A percentile compares a stretch with the other conserved stretches of the same genome.
phyloP scores from a whole-genome alignment of 2,888 invertebrate genomes.

The Eugnorisma glareosa region DNA sequence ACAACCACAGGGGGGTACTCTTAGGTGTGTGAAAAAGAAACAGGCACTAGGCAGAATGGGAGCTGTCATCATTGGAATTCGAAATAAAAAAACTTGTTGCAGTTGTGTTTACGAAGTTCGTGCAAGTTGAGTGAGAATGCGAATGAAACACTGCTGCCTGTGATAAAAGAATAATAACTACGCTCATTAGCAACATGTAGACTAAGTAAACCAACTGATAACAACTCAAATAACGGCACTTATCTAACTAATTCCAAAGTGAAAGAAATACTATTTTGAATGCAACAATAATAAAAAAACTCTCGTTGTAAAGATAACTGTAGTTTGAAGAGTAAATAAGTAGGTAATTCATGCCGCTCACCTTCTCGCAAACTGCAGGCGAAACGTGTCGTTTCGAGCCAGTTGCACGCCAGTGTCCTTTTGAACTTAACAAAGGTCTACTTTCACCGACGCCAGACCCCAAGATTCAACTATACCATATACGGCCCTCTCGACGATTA shows the following conservation, averaged over 20 bases:
- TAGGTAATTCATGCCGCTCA: constrained; percentile 86
- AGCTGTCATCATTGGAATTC: neutral
- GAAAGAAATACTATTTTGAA: constrained; percentile 73
- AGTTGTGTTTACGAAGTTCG: constrained; percentile 51
- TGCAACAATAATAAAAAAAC: constrained; percentile 72
- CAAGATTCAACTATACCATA: constrained; percentile 85
- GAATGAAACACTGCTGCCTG: constrained; percentile 12
- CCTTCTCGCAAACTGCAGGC: constrained; percentile 86
- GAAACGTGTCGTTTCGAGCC: constrained; percentile 85
- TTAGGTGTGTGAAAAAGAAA: neutral
- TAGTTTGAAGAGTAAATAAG: constrained; percentile 80
- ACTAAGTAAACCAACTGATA: constrained; percentile 62
- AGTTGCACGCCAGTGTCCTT: constrained; percentile 88
- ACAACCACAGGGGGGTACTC: constrained; percentile 12
- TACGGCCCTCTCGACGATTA: constrained; percentile 85
- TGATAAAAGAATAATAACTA: constrained; percentile 32
- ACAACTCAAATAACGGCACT: constrained; percentile 65
- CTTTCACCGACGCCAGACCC: constrained; percentile 87
- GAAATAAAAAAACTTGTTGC: constrained; percentile 30
- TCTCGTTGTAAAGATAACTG: constrained; percentile 77
- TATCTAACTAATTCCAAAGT: constrained; percentile 63
- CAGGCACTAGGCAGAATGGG: neutral
- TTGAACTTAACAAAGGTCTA: constrained; percentile 89
- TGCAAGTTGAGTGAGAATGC: neutral
- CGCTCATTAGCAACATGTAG: constrained; percentile 54